A percentile compares a stretch with the other conserved stretches of the same genome.
phyloP scores from a whole-genome alignment of 1,140 invertebrate genomes.

The Chionoecetes opilio region DNA sequence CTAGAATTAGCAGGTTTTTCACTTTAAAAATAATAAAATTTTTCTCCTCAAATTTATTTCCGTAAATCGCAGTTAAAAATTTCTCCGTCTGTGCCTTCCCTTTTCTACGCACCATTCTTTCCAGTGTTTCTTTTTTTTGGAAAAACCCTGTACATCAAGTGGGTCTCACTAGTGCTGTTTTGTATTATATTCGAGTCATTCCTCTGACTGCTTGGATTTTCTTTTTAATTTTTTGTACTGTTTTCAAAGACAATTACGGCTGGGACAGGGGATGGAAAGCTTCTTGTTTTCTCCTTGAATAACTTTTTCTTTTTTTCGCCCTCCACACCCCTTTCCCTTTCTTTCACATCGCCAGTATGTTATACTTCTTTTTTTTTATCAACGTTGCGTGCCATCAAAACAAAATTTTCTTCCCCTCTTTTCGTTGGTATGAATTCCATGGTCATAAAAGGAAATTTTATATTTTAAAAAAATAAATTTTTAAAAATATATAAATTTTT shows the following conservation, averaged over 20 bases:
- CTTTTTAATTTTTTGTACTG: constrained; percentile 53
- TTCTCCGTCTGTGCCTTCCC: constrained; percentile 33
- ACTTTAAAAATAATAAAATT: constrained; percentile 43
- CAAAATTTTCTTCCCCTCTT: too few relatives aligned
- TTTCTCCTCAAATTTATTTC: constrained; percentile 36
- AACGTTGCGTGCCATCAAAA: too few relatives aligned
- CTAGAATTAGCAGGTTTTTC: constrained; percentile 23
- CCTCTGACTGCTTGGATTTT: constrained; percentile 54
- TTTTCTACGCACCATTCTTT: constrained; percentile 58
- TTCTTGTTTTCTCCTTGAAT: constrained; percentile 40
- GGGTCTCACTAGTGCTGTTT: constrained; percentile 64
- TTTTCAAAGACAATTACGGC: constrained; percentile 58
- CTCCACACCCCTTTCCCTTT: constrained; percentile 48
- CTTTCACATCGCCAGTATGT: too few relatives aligned
- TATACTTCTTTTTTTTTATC: constrained; percentile 49
- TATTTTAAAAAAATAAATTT: too few relatives aligned
- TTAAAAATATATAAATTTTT: too few relatives aligned
- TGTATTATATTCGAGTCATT: constrained; percentile 53
- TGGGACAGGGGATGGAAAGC: constrained; percentile 23
- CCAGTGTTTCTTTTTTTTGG: constrained; percentile 53
- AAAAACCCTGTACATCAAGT: constrained; percentile 66
- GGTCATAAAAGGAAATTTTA: too few relatives aligned
- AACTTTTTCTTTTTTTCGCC: constrained; percentile 38
- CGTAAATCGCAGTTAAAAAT: constrained; percentile 45
- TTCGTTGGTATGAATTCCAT: too few relatives aligned